Conservation (phyloP, 2,797 vertebrate genomes). For the Adrianichthys oophorus region DNA sequence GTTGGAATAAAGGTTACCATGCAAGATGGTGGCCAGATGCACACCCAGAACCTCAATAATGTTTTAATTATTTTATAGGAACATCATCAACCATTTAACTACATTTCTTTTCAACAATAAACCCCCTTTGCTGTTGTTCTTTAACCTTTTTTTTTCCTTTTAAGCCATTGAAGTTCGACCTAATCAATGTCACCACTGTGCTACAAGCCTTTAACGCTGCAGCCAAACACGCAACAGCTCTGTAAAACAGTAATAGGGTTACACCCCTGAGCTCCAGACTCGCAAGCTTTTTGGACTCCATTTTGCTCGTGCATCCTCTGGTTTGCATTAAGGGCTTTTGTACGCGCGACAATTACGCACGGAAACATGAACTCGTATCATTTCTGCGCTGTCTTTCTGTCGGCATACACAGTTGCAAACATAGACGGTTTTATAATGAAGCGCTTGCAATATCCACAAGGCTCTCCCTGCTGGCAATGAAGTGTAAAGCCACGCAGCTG, state of each 20-base stretch:
- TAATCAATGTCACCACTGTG: conserved; percentile 54
- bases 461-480: conserved; percentile 63
- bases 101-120: not conserved
- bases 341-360: conserved; percentile 1
- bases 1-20: not conserved
- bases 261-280: conserved; percentile 61
- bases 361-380: conserved; percentile 6
- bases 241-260: conserved; percentile 70
- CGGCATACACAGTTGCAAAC: conserved; percentile 2
- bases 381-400: not conserved
- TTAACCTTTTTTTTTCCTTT: not conserved
- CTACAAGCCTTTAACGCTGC: conserved; percentile 61
- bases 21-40: conserved; percentile 43
- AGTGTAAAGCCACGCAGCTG: conserved; percentile 47
- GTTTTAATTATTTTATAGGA: not conserved
- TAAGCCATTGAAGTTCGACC: conserved; percentile 36
- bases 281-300: conserved; percentile 16
- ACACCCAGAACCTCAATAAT: not conserved
- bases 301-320: conserved; percentile 24
- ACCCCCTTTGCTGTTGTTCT: not conserved
- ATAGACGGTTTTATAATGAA: conserved; percentile 2
- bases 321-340: conserved; percentile 23
- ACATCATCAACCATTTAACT: not conserved
- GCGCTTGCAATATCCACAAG: conserved; percentile 31
- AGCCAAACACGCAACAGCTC: conserved; percentile 61